These are phyloP conservation scores for Anser brachyrhynchus DNA, from an alignment of 2,113 vertebrate species.

Conservation along the genomic window DNA sequence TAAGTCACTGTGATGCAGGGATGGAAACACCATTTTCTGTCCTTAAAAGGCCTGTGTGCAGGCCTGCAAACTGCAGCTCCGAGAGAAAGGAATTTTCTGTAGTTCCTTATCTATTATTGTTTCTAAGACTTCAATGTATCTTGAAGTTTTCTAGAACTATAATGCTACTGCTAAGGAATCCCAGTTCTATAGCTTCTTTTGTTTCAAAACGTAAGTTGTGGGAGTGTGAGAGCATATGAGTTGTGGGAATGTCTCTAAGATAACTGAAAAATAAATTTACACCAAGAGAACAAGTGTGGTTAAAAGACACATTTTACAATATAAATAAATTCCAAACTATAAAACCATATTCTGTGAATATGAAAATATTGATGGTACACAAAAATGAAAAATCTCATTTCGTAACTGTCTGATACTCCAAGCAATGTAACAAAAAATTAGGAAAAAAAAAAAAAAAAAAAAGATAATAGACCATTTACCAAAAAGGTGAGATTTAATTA, in stretches of 20 bases:
- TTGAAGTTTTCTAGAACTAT: not conserved
- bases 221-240: not conserved
- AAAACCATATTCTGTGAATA: fast-evolving
- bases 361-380: not conserved
- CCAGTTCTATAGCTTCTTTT: not conserved
- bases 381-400: not conserved
- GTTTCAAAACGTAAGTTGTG: not conserved
- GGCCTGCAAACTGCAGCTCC: not conserved
- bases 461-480: not conserved
- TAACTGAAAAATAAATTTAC: not conserved
- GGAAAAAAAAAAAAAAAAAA: too few relatives aligned
- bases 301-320: not conserved
- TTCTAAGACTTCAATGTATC: not conserved
- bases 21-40: not conserved
- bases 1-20: not conserved
- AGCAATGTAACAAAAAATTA: not conserved
- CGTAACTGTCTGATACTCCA: not conserved
- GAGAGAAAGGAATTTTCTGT: not conserved
- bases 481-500: not conserved
- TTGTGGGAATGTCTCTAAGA: not conserved
- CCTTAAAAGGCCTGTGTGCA: not conserved
- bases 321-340: not conserved
- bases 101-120: not conserved
- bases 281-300: not conserved
- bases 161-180: not conserved